phyloP scores from a whole-genome alignment of 2,113 vertebrate genomes.

The Uria aalge region DNA sequence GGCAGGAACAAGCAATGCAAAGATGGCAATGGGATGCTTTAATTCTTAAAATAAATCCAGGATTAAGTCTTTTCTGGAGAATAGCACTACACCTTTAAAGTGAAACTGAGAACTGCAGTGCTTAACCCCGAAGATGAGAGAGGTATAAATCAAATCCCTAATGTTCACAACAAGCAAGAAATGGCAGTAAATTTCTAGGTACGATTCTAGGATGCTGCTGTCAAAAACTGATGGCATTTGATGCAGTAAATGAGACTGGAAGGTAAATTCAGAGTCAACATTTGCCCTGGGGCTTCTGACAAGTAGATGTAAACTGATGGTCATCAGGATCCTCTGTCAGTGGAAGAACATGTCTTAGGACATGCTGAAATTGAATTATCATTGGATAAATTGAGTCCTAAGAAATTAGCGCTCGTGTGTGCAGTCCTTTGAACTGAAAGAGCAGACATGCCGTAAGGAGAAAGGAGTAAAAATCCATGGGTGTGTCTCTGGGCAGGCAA shows the following conservation, averaged over 20 bases:
- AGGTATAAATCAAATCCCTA: not conserved
- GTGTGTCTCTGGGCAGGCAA: not conserved
- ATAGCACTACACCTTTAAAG: not conserved
- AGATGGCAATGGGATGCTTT: not conserved
- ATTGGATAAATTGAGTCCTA: not conserved
- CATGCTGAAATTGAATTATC: constrained; percentile 15
- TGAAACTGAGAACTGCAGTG: not conserved
- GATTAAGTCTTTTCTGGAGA: not conserved
- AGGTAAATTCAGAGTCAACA: constrained; percentile 14
- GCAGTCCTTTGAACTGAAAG: not conserved
- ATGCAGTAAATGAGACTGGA: not conserved
- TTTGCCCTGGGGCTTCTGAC: not conserved
- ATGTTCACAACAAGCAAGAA: not conserved
- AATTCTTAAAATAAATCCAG: not conserved
- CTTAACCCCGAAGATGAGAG: not conserved
- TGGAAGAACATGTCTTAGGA: not conserved
- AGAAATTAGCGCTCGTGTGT: not conserved
- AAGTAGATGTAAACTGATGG: not conserved
- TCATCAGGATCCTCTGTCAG: not conserved
- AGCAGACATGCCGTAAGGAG: not conserved
- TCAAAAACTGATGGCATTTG: not conserved
- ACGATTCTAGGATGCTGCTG: not conserved
- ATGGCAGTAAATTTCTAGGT: not conserved
- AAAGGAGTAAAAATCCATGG: not conserved
- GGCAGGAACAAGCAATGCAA: not conserved